Percentiles rank a stretch among this genome's conserved stretches.
These are phyloP conservation scores for Eremobia ochroleuca DNA, from an alignment of 2,888 invertebrate genomes.

Conservation along the genomic window DNA sequence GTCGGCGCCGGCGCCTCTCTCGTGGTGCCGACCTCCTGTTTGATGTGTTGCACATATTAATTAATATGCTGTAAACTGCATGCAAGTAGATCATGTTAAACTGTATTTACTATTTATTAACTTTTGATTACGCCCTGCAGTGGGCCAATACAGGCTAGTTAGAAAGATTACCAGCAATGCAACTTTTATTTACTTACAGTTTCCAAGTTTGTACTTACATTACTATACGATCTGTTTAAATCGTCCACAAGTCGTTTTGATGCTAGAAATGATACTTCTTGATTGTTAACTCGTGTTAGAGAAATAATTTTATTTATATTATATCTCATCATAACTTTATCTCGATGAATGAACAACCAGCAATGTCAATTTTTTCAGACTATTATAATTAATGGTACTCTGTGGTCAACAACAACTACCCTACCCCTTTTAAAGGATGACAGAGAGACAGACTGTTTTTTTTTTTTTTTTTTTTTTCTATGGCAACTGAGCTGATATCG, in stretches of 20 bases:
- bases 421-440: too few species aligned
- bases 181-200: not conserved
- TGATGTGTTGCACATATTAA: not conserved
- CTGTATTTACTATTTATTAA: not conserved
- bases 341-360: too few species aligned
- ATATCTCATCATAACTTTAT: slow-evolving; percentile 54
- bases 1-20: slow-evolving; percentile 20
- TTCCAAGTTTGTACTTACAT: slow-evolving; percentile 50
- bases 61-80: not conserved
- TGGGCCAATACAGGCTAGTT: not conserved
- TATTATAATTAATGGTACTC: too few species aligned
- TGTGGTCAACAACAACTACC: too few species aligned
- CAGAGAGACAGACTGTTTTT: too few species aligned
- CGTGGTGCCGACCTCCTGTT: slow-evolving; percentile 47
- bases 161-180: not conserved
- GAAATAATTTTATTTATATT: slow-evolving; percentile 55
- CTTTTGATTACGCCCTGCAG: not conserved
- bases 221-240: slow-evolving; percentile 39
- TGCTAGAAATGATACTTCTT: slow-evolving; percentile 35
- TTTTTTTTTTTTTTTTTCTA: too few species aligned
- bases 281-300: slow-evolving; percentile 44
- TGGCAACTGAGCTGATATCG: too few species aligned
- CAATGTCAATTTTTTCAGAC: too few species aligned
- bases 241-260: slow-evolving; percentile 21
- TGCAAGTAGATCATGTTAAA: not conserved